These are phyloP conservation scores for Clarias gariepinus DNA, from an alignment of 2,113 vertebrate species.

Conservation along the genomic window DNA sequence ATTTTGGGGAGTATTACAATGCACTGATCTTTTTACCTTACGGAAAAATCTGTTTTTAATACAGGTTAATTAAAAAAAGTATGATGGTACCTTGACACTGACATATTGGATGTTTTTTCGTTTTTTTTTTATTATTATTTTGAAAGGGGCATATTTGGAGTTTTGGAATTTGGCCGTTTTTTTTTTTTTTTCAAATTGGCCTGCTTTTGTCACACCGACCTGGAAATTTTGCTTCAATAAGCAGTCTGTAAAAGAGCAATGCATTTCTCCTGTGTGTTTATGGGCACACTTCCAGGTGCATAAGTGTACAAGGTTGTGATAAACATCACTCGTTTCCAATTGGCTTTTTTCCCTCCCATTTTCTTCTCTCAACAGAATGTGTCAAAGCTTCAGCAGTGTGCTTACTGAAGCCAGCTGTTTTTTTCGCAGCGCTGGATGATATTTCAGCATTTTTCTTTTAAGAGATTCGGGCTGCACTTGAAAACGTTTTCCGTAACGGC, in stretches of 20 bases:
- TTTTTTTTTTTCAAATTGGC: neutral
- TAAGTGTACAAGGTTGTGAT: neutral
- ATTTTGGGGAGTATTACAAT: no score
- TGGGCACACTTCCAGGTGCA: neutral
- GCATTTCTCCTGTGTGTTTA: constrained; percentile 9
- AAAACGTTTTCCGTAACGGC: neutral
- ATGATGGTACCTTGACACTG: neutral
- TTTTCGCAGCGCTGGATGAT: constrained; percentile 1
- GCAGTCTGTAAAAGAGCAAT: constrained; percentile 12
- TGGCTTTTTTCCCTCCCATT: neutral
- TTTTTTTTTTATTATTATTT: neutral
- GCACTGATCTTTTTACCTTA: no score
- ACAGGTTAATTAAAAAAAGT: neutral
- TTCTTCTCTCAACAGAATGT: neutral
- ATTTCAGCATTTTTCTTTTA: constrained; percentile 14
- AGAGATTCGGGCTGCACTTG: constrained; percentile 15
- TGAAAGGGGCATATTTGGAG: neutral
- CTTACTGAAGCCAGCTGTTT: constrained; percentile 11
- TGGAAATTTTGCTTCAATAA: neutral
- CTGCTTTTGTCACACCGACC: neutral
- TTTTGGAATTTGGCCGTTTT: neutral
- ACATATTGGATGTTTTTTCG: no score
- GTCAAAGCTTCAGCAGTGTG: neutral
- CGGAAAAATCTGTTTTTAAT: neutral
- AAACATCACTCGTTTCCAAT: constrained; percentile 13